Conservation (phyloP, 2,113 vertebrate species). For the Pristiophorus japonicus region DNA sequence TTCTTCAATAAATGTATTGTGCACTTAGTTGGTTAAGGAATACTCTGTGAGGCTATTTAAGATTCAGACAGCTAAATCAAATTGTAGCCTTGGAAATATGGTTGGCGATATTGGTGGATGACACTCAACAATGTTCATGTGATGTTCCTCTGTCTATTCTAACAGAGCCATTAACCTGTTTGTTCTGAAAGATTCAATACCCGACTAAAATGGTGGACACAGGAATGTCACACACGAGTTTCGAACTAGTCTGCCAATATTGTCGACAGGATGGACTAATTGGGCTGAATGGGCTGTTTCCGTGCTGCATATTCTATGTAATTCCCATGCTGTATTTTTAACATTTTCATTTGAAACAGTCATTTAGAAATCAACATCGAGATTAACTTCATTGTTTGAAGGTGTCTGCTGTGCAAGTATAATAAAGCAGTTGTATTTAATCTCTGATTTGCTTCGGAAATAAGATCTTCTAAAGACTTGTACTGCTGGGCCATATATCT, state of each 20-base stretch:
- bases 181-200: not conserved
- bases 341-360: not conserved
- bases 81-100: not conserved
- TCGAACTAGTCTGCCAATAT: not conserved
- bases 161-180: not conserved
- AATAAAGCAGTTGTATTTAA: not conserved
- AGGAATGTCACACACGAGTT: not conserved
- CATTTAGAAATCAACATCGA: not conserved
- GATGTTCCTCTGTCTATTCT: not conserved
- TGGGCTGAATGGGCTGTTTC: not conserved
- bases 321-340: not conserved
- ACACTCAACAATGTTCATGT: not conserved
- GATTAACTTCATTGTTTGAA: not conserved
- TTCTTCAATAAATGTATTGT: not conserved
- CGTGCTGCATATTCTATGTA: not conserved
- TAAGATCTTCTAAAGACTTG: not conserved
- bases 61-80: not conserved
- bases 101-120: not conserved
- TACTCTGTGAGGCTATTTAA: not conserved
- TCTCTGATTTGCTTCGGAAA: conserved; percentile 9
- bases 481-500: not conserved
- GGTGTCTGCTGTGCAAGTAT: not conserved
- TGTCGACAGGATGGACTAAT: not conserved
- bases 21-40: not conserved
- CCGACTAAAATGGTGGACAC: not conserved